Evolutionary conservation across 2,113 vertebrate genomes (phyloP).

Genomic region (Euleptes europaea): DNA sequence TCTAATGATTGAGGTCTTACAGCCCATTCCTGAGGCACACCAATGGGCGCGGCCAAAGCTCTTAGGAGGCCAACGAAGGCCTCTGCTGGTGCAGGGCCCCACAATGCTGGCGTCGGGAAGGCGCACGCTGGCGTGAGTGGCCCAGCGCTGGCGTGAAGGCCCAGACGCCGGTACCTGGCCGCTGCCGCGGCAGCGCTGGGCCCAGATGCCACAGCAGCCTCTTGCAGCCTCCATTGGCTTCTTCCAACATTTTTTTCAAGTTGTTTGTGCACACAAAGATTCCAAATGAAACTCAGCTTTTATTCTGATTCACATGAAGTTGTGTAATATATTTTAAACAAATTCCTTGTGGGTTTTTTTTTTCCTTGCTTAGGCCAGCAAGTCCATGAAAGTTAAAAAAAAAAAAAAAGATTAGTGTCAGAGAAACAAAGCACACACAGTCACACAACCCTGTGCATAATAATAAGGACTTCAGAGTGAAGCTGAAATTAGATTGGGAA

Average conservation of each 20-base stretch:
- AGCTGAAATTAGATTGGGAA: not conserved
- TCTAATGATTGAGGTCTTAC: no score
- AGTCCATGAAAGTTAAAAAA: not conserved
- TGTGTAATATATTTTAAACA: not conserved
- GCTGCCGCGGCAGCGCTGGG: no score
- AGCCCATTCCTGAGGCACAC: no score
- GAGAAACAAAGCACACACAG: not conserved
- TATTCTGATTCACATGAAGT: constrained; percentile 1
- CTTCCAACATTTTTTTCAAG: constrained; percentile 2
- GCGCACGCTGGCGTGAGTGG: no score
- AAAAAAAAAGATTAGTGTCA: not conserved
- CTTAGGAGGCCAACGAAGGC: no score
- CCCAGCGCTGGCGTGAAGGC: no score
- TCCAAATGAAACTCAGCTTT: not conserved
- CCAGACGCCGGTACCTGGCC: no score
- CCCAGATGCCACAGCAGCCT: no score
- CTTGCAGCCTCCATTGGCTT: fast-evolving
- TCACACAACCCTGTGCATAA: not conserved
- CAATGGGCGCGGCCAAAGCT: no score
- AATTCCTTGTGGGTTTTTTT: not conserved
- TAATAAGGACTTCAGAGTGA: constrained; percentile 14
- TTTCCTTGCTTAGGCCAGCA: not conserved
- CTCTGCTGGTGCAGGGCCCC: no score
- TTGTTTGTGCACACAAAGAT: not conserved
- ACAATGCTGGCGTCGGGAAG: no score